These are phyloP conservation scores for Acleris literana DNA, from an alignment of 2,888 invertebrate genomes.

Conservation along the genomic window DNA sequence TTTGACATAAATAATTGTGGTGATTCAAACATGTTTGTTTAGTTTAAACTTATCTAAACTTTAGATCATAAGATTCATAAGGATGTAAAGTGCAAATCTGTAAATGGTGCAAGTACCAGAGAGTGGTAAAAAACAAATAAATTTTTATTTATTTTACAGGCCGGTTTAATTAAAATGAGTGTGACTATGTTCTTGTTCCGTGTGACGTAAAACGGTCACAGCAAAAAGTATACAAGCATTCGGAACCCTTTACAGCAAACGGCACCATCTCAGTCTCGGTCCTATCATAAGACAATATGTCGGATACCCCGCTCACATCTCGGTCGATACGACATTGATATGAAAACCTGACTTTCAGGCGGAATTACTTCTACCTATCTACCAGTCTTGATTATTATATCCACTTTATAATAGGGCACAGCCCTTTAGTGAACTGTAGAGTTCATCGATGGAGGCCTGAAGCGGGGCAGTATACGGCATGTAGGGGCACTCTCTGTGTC, in stretches of 20 bases:
- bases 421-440: slow-evolving; percentile 11
- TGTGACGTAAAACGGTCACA: slow-evolving; percentile 57
- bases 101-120: slow-evolving; percentile 28
- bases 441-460: slow-evolving; percentile 71
- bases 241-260: slow-evolving; percentile 41
- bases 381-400: slow-evolving; percentile 73
- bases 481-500: slow-evolving; percentile 90
- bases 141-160: slow-evolving; percentile 17
- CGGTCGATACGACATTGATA: slow-evolving; percentile 68
- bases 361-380: slow-evolving; percentile 64
- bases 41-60: slow-evolving; percentile 43
- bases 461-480: slow-evolving; percentile 63
- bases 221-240: slow-evolving; percentile 51
- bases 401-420: slow-evolving; percentile 43
- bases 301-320: slow-evolving; percentile 48
- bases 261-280: slow-evolving; percentile 60
- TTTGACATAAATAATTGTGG: slow-evolving; percentile 38
- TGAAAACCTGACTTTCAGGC: slow-evolving; percentile 66
- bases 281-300: slow-evolving; percentile 57
- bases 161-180: slow-evolving; percentile 35
- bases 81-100: slow-evolving; percentile 54
- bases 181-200: slow-evolving; percentile 67
- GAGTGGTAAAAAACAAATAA: slow-evolving; percentile 10
- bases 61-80: slow-evolving; percentile 46
- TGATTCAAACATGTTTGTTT: slow-evolving; percentile 41